Percentiles rank a stretch among this genome's conserved stretches.
These are phyloP conservation scores for Akabosia matsudoensis DNA, from an alignment of 1,140 invertebrate species.

Conservation along the genomic window DNA sequence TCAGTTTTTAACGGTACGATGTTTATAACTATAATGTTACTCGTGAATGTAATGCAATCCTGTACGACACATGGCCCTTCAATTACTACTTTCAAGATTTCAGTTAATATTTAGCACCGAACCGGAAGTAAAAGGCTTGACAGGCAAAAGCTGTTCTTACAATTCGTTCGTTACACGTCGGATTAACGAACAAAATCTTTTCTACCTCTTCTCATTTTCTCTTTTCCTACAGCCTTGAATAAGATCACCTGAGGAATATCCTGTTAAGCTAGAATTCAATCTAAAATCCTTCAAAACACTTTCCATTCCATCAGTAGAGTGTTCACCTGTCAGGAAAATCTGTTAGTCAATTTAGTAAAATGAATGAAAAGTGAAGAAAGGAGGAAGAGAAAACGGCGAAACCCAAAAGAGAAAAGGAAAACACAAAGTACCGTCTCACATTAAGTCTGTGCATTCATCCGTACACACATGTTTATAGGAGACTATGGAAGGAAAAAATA, in stretches of 20 bases:
- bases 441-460: background rate
- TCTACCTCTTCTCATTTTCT: background rate
- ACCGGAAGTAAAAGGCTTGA: no score
- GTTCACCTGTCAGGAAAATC: slow-evolving; percentile 14
- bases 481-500: background rate
- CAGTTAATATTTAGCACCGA: no score
- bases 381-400: background rate
- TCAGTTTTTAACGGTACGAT: no score
- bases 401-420: background rate
- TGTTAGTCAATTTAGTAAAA: slow-evolving; percentile 14
- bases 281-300: background rate
- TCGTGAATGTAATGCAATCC: no score
- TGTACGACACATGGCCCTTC: no score
- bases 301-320: background rate
- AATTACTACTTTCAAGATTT: no score
- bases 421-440: background rate
- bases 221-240: background rate
- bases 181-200: background rate
- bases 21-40: no score
- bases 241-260: background rate
- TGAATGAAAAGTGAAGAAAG: background rate
- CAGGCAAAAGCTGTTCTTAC: background rate
- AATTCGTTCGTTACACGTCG: no score
- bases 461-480: background rate
- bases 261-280: background rate